A percentile compares a stretch with the other conserved stretches of the same genome.
Conservation (phyloP, 2,888 invertebrate genomes). For the Lepidochitona cinerea region DNA sequence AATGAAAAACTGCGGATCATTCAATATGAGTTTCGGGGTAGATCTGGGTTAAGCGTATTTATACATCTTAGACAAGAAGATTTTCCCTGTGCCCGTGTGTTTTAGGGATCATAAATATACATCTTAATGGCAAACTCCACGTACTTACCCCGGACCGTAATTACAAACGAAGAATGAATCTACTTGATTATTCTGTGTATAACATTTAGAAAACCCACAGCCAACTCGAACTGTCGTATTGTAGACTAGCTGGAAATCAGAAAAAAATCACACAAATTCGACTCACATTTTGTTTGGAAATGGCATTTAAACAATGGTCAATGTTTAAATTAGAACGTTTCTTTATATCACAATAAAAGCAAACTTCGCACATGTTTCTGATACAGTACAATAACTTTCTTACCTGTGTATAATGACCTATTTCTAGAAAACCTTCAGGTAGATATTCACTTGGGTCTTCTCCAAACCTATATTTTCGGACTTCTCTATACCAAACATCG, state of each 20-base stretch:
- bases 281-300: not conserved
- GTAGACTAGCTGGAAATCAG: not conserved
- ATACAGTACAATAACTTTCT: not conserved
- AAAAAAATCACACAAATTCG: not conserved
- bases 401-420: constrained; percentile 21
- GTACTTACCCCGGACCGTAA: not conserved
- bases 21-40: too few species aligned
- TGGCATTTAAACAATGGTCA: too few species aligned
- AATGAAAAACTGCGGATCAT: too few species aligned
- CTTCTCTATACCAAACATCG: constrained; percentile 14
- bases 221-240: not conserved
- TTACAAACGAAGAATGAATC: not conserved
- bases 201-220: not conserved
- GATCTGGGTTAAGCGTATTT: too few species aligned
- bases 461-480: constrained; percentile 8
- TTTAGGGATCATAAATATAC: too few species aligned
- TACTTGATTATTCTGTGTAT: not conserved
- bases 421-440: constrained; percentile 10
- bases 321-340: too few species aligned
- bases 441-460: constrained; percentile 7
- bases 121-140: too few species aligned
- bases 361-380: too few species aligned
- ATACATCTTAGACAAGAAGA: too few species aligned
- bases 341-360: too few species aligned
- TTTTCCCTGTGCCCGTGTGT: too few species aligned